A percentile compares a stretch with the other conserved stretches of the same genome.
Conservation (phyloP, 2,797 vertebrate genomes). For the Scleropages formosus region DNA sequence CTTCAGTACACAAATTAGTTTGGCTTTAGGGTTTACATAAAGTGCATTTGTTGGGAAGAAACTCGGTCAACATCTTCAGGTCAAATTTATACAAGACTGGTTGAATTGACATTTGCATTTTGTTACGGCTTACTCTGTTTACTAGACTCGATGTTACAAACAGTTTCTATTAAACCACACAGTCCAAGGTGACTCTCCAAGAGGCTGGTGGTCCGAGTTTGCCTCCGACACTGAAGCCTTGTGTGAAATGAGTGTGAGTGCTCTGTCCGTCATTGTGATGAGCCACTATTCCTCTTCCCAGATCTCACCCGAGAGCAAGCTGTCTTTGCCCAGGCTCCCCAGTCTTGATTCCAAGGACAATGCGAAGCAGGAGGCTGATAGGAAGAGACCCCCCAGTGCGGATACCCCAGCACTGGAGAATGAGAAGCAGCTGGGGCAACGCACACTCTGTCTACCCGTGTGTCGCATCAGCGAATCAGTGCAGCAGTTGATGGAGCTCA, state of each 20-base stretch:
- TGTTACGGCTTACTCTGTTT: too few relatives aligned
- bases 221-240: too few relatives aligned
- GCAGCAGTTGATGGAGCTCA: slow-evolving; percentile 86
- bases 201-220: too few relatives aligned
- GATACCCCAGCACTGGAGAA: slow-evolving; percentile 61
- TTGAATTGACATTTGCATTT: too few relatives aligned
- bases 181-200: too few relatives aligned
- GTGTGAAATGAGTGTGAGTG: too few relatives aligned
- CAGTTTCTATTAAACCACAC: too few relatives aligned
- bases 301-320: slow-evolving; percentile 78
- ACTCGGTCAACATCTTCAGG: too few relatives aligned
- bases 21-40: not conserved
- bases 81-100: too few relatives aligned
- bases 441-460: slow-evolving; percentile 77
- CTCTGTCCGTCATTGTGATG: too few relatives aligned
- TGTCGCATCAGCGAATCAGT: slow-evolving; percentile 90
- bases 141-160: too few relatives aligned
- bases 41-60: not conserved
- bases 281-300: slow-evolving; percentile 43
- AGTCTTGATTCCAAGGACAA: slow-evolving; percentile 54
- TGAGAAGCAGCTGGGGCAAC: slow-evolving; percentile 67
- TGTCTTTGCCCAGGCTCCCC: slow-evolving; percentile 74
- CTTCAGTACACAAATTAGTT: not conserved
- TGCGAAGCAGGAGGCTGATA: slow-evolving; percentile 46
- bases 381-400: slow-evolving; percentile 5